Conservation (phyloP, 1,140 invertebrate genomes). For the Drosophila suzukii region DNA sequence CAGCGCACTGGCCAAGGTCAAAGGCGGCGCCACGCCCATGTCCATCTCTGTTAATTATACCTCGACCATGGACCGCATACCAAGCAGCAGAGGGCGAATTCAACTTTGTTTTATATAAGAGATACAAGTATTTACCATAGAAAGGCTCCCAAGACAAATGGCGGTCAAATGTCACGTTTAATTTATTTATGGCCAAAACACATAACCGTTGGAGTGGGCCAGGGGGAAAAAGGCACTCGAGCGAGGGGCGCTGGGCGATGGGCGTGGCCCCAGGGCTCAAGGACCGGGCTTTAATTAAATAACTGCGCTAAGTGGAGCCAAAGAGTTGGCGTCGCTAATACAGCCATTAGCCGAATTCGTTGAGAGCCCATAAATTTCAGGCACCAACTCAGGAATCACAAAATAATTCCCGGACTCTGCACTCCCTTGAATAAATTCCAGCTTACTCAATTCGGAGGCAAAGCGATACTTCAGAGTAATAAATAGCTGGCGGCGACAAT, state of each 20-base stretch:
- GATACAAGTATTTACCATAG: slow-evolving; percentile 71
- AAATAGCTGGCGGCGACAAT: slow-evolving; percentile 24
- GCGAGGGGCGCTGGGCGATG: slow-evolving; percentile 7
- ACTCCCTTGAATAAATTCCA: slow-evolving; percentile 16
- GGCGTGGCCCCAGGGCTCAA: background rate
- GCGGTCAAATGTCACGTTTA: slow-evolving; percentile 81
- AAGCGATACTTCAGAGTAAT: slow-evolving; percentile 14
- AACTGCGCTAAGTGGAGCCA: slow-evolving; percentile 73
- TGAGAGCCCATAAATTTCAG: slow-evolving; percentile 67
- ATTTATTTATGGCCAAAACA: slow-evolving; percentile 70
- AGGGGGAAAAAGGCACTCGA: background rate
- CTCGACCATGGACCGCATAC: slow-evolving; percentile 65
- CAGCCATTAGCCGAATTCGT: slow-evolving; percentile 74
- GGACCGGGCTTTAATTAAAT: slow-evolving; percentile 69
- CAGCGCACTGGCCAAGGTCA: slow-evolving; percentile 71
- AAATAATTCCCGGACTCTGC: slow-evolving; percentile 27
- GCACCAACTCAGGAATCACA: slow-evolving; percentile 24
- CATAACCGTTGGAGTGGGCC: slow-evolving; percentile 14
- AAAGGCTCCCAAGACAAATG: slow-evolving; percentile 69
- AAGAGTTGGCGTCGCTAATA: slow-evolving; percentile 75
- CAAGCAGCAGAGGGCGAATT: slow-evolving; percentile 41
- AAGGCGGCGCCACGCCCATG: slow-evolving; percentile 32
- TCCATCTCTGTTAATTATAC: slow-evolving; percentile 66
- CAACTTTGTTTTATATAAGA: slow-evolving; percentile 66
- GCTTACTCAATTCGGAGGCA: slow-evolving; percentile 11